A percentile compares a stretch with the other conserved stretches of the same genome.
phyloP scores from a whole-genome alignment of 1,140 invertebrate species.

The Lasaia peninsularis region DNA sequence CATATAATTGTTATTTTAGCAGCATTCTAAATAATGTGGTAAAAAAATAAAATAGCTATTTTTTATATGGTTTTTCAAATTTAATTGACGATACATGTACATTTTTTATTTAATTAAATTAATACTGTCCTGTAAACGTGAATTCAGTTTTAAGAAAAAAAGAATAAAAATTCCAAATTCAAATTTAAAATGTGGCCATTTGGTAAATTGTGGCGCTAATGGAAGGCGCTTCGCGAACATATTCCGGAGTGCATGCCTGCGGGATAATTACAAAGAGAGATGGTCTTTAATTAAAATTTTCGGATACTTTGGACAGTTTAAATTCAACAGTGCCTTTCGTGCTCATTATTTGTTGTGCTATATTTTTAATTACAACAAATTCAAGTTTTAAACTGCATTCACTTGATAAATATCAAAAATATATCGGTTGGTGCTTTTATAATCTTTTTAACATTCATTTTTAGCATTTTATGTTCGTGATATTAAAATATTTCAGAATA shows the following conservation, averaged over 20 bases:
- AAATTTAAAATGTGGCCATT: constrained; percentile 17
- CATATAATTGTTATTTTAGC: no score
- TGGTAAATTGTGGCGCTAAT: constrained; percentile 29
- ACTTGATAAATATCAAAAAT: no score
- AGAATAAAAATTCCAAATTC: background rate
- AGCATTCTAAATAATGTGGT: no score
- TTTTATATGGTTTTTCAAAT: no score
- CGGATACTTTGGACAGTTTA: constrained; percentile 30
- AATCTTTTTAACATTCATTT: no score
- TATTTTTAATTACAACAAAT: constrained; percentile 5
- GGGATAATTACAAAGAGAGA: constrained; percentile 33
- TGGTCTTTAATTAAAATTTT: constrained; percentile 42
- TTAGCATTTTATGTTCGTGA: no score
- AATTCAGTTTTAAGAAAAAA: background rate
- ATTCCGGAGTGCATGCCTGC: constrained; percentile 22
- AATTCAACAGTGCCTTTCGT: constrained; percentile 26
- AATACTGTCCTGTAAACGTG: no score
- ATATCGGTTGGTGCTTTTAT: no score
- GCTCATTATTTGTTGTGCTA: constrained; percentile 14
- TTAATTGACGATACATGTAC: no score
- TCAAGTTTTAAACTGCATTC: constrained; percentile 1
- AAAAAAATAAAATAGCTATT: no score
- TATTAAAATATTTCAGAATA: no score
- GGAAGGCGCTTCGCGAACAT: constrained; percentile 20
- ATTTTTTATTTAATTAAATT: no score